Evolutionary conservation across 1,140 invertebrate genomes (phyloP).

Genomic region (Protaetia brevitarsis): DNA sequence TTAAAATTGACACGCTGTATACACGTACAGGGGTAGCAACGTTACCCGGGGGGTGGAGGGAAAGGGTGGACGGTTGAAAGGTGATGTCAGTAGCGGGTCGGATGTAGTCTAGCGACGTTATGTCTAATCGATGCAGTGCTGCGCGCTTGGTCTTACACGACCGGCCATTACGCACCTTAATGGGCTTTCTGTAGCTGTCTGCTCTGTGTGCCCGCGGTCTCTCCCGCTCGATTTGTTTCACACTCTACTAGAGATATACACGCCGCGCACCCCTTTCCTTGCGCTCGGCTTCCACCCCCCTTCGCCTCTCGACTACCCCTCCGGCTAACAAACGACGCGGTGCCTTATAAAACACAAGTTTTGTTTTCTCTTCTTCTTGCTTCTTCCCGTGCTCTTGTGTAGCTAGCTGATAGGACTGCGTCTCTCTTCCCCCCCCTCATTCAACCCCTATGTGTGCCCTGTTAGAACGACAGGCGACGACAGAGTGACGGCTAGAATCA

Average conservation of each 20-base stretch:
- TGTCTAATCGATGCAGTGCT: conserved; percentile 54
- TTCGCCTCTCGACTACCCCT: background rate
- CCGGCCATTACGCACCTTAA: conserved; percentile 53
- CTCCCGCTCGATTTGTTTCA: conserved; percentile 25
- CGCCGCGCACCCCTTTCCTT: conserved; percentile 7
- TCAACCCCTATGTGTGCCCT: too few species aligned
- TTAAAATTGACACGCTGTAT: too few species aligned
- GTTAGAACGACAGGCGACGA: too few species aligned
- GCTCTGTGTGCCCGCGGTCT: conserved; percentile 35
- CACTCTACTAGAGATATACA: conserved; percentile 22
- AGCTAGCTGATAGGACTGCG: background rate
- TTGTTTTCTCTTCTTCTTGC: conserved; percentile 7
- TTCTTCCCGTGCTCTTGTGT: too few species aligned
- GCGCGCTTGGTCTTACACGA: conserved; percentile 48
- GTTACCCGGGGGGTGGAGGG: background rate
- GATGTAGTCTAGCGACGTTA: conserved; percentile 46
- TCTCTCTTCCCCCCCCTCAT: background rate
- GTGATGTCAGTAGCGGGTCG: conserved; percentile 30
- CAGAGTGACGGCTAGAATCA: background rate
- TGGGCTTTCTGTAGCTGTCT: conserved; percentile 45
- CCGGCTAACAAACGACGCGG: conserved; percentile 1
- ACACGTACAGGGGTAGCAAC: background rate
- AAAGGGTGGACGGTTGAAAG: conserved; percentile 22
- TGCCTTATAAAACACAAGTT: conserved; percentile 15
- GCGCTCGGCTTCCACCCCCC: background rate